Evolutionary conservation across 2,888 invertebrate species (phyloP).

Genomic region (Plagiodera versicolora): DNA sequence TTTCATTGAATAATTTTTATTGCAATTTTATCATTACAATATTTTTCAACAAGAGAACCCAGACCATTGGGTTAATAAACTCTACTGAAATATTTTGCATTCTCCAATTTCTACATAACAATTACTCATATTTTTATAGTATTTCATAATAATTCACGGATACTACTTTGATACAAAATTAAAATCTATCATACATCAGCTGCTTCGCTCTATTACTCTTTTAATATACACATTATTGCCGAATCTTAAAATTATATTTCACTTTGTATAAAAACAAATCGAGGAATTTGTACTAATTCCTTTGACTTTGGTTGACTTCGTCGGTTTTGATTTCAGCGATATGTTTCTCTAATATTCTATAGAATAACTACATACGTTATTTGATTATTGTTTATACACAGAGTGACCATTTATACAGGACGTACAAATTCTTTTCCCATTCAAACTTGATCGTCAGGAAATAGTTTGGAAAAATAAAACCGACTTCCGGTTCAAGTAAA

Average conservation of each 20-base stretch:
- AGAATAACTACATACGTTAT: conserved; percentile 9
- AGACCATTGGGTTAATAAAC: too few species aligned
- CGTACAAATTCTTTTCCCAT: neutral
- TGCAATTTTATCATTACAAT: neutral
- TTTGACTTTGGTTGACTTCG: conserved; percentile 25
- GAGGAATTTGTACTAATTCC: conserved; percentile 31
- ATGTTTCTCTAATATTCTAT: conserved; percentile 21
- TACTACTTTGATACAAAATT: neutral
- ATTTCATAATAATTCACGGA: too few species aligned
- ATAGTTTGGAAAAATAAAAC: too few species aligned
- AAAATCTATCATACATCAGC: neutral
- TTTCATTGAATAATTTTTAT: neutral
- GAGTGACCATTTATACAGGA: conserved; percentile 28
- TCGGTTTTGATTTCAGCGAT: conserved; percentile 26
- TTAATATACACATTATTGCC: neutral
- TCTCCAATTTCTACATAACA: neutral
- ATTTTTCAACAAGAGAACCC: too few species aligned
- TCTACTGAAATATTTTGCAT: neutral
- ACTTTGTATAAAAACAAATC: conserved; percentile 30
- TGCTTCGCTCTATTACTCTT: neutral
- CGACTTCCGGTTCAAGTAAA: too few species aligned
- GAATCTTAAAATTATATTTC: conserved; percentile 11
- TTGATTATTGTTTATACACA: conserved; percentile 39
- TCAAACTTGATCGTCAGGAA: too few species aligned
- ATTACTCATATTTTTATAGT: neutral